Conservation (phyloP, 2,113 vertebrate species). For the Apodemus sylvaticus region DNA sequence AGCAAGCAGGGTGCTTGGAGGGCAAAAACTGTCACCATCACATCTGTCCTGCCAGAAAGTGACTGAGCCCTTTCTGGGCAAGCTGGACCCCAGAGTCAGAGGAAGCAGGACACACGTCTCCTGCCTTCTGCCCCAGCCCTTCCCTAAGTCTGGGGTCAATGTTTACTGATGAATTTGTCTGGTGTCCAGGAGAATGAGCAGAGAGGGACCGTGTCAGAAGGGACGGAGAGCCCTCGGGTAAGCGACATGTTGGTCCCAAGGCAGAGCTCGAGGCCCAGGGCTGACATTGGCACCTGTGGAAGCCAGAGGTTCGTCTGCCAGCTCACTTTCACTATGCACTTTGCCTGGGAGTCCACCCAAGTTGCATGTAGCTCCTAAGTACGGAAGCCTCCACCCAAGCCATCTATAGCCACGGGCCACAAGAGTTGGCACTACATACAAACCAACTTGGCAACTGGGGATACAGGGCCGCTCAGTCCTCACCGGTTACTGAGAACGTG, state of each 20-base stretch:
- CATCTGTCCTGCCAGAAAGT: no score
- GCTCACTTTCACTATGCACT: no score
- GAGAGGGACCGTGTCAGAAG: background rate
- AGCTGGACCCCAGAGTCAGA: background rate
- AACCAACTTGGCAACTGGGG: background rate
- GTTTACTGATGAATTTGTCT: background rate
- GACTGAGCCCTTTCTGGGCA: background rate
- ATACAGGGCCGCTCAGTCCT: background rate
- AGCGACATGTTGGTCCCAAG: background rate
- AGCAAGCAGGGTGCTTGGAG: background rate
- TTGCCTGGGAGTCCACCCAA: background rate
- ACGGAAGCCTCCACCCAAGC: background rate
- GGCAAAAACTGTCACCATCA: background rate
- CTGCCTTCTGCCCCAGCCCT: background rate
- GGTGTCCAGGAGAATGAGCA: background rate
- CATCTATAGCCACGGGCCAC: background rate
- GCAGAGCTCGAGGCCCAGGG: background rate
- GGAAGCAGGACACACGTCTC: background rate
- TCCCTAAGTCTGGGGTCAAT: background rate
- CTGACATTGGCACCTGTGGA: background rate
- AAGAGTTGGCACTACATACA: background rate
- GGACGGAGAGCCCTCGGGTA: background rate
- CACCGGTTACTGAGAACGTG: background rate
- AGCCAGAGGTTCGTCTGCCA: background rate
- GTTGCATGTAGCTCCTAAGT: background rate